Conservation (phyloP, 2,797 vertebrate species). For the Acrossocheilus wenchowensis region DNA sequence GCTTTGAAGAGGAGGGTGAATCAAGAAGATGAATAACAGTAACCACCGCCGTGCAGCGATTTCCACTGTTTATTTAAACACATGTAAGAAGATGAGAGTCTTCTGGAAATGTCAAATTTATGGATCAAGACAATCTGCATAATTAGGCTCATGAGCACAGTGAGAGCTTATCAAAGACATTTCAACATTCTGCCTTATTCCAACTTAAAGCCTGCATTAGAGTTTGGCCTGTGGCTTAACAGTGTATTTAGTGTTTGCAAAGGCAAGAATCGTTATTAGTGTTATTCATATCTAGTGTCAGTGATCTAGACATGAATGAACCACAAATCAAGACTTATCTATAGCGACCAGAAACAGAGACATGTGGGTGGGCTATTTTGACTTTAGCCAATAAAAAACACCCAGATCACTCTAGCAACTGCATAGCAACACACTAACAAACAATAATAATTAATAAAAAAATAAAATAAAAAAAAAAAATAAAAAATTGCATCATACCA, state of each 20-base stretch:
- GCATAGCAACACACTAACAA: background rate
- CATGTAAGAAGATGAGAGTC: constrained; percentile 29
- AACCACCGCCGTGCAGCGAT: background rate
- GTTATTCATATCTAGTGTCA: background rate
- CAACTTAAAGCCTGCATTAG: background rate
- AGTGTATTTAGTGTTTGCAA: background rate
- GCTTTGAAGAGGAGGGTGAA: constrained; percentile 31
- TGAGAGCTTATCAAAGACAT: constrained; percentile 27
- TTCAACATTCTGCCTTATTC: background rate
- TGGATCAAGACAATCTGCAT: constrained; percentile 31
- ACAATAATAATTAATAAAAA: background rate
- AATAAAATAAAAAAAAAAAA: no score
- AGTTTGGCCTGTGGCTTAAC: background rate
- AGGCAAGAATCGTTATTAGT: background rate
- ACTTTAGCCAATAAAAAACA: background rate
- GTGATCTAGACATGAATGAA: background rate
- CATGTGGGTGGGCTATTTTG: background rate
- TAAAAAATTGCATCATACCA: background rate
- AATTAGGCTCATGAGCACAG: constrained; percentile 19
- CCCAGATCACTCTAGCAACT: background rate
- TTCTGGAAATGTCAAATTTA: constrained; percentile 32
- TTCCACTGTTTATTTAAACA: constrained; percentile 38
- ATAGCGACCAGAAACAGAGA: background rate
- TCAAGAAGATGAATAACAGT: constrained; percentile 17
- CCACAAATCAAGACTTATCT: background rate